Base-by-base conservation (phyloP, 2,888 invertebrate genomes). In the Hypselothyrea guttata region DNA sequence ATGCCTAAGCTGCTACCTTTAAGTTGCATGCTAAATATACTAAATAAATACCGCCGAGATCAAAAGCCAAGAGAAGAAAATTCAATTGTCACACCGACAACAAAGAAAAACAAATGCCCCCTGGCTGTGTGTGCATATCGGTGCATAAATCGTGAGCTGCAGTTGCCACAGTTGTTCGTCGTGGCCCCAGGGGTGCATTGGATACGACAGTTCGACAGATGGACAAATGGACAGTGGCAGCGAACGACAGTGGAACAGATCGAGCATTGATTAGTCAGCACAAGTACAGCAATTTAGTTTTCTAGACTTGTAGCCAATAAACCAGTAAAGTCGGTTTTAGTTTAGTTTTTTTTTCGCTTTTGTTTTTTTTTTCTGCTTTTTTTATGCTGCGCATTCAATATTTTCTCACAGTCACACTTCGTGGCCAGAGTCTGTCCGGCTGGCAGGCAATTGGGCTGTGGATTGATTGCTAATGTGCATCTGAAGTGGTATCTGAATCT, bases 381-480 rank as follows among this genome's bases (percentile, higher is more conserved):
- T n/a, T n/a, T n/a, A n/a, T n/a, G n/a, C n/a, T 41, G 48, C 18
- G 37, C 46, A 31, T 7, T 45, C 59, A 65, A 73, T 70, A 72
- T 72, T 72, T 72, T 72, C 71, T 65, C 71, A 72, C 71, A 72
- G 74, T 72, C 72, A 61, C 53, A 38, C 51, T 49, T 60, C 33
- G 59, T 42, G 48, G 48, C 45, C 71, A 37, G 38, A 63, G 58
- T 55, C 56, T 46, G 62, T 40, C 44, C 46, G 45, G 45, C 22
- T 22, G 22, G 2, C 22, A 2, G 22, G 22, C 22, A 4, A 22
- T 22, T 22, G 48, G 70, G 64, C 55, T 54, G 71, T 73, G 74
- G 71, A 84, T 81, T 78, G 77, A 81, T 77, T 77, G 84, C 75
- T 71, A 74, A 76, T 77, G 77, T 67, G 63, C 71, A 81, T 77